phyloP scores from a whole-genome alignment of 1,140 invertebrate species.

The Drosophila burlai region DNA sequence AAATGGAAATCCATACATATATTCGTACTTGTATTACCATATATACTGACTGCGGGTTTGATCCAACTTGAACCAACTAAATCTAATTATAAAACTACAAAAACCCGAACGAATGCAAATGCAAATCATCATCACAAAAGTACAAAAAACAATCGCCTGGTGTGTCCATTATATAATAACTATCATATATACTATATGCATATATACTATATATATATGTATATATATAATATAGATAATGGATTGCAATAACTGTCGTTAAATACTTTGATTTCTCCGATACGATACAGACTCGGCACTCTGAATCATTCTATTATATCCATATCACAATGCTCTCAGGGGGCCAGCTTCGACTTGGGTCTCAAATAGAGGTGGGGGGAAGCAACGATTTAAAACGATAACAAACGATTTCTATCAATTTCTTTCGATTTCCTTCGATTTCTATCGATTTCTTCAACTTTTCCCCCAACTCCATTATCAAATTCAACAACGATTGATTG shows the following conservation, averaged over 20 bases:
- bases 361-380: neutral
- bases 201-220: conserved; percentile 1
- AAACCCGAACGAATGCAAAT: conserved; percentile 44
- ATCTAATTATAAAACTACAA: conserved; percentile 49
- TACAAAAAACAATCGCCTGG: conserved; percentile 38
- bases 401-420: neutral
- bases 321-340: conserved; percentile 68
- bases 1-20: conserved; percentile 33
- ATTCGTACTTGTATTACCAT: neutral
- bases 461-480: neutral
- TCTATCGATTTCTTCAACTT: conserved; percentile 1
- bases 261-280: conserved; percentile 53
- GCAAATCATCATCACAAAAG: conserved; percentile 35
- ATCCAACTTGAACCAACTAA: conserved; percentile 47
- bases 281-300: conserved; percentile 27
- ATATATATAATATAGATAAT: conserved; percentile 28
- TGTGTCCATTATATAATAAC: conserved; percentile 5
- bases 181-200: neutral
- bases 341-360: conserved; percentile 10
- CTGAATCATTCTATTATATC: conserved; percentile 41
- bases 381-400: neutral
- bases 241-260: conserved; percentile 21
- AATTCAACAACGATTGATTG: conserved; percentile 64
- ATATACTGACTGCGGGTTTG: conserved; percentile 4
- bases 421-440: too few relatives aligned